Base-by-base conservation (phyloP, 2,888 invertebrate species). In the Drosophila dives region DNA sequence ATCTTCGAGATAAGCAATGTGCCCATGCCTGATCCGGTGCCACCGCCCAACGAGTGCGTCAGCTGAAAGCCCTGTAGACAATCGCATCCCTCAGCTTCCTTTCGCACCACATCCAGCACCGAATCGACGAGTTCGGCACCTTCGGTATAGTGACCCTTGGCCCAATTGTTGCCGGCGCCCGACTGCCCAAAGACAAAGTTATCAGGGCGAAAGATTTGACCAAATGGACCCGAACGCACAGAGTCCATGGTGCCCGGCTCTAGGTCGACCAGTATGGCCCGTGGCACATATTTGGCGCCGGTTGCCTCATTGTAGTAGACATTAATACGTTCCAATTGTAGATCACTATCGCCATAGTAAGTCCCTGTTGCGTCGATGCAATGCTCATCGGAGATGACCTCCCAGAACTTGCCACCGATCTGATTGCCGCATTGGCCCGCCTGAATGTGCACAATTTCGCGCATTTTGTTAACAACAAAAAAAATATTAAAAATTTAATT, bases 181-280 rank as follows among this genome's bases (percentile, higher is more conserved):
- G 95, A 95, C 92, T 97, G 97, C 56, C 97, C 98, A 93, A 98
- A 98, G 32, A 98, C 97, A 93, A 98, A 99, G 94, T 99, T 99
- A 94, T 99, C 98, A 23, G 98, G 98, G 77, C 98, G 94, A 95
- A 98, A 98, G 90, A 99, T 96, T 93, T 98, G 98, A 93, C 95
- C 98, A 93, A 97, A 98, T 17, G 98, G 97, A 68, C 98, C 98
- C 1, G 98, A 97, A 79, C 98, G 95, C 75, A 99, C 98, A 0
- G 98, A 97, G 94, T 99, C 99, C 98, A 99, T 99, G 87, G 98
- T 99, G 81, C 99, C 99, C 54, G 99, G 99, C 94, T 99, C 99
- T 92, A 99, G 94, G 92, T 99, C 99, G 79, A 99, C 97, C 71
- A 99, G 95, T 92, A 99, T 96, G 89, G 98, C 98, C 78, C 98